A percentile compares a stretch with the other conserved stretches of the same genome.
phyloP scores from a whole-genome alignment of 2,797 vertebrate species.

The Melanotaenia boesemani region DNA sequence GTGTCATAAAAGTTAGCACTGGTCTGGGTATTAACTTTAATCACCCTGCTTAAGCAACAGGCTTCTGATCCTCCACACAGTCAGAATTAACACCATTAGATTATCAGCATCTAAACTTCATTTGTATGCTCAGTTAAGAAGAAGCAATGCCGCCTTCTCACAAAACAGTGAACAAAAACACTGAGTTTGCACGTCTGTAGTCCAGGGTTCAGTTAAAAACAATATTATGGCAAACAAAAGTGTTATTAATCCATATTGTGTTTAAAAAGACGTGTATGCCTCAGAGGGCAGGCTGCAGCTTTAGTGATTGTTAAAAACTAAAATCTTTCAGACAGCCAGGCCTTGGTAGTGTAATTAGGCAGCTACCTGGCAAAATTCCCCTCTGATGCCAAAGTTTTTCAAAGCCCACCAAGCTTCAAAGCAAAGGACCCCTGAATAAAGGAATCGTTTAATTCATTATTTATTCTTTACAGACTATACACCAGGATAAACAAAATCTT shows the following conservation, averaged over 20 bases:
- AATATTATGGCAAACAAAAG: conserved; percentile 50
- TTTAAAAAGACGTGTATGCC: conserved; percentile 53
- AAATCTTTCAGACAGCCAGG: conserved; percentile 52
- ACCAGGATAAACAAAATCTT: conserved; percentile 67
- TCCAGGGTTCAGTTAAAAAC: conserved; percentile 43
- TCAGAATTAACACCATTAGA: conserved; percentile 2
- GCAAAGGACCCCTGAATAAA: conserved; percentile 62
- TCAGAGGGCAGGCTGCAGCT: conserved; percentile 59
- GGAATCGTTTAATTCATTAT: conserved; percentile 69
- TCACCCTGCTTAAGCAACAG: background rate
- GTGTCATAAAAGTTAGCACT: conserved; percentile 16
- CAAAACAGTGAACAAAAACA: conserved; percentile 16
- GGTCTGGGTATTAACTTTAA: conserved; percentile 27
- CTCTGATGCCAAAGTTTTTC: conserved; percentile 69
- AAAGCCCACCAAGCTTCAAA: conserved; percentile 69
- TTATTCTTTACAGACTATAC: conserved; percentile 71
- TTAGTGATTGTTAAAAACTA: conserved; percentile 61
- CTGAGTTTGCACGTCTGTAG: conserved; percentile 3
- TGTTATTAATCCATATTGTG: conserved; percentile 44
- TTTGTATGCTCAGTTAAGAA: conserved; percentile 1
- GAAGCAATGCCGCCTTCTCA: conserved; percentile 22
- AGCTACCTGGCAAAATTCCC: conserved; percentile 68
- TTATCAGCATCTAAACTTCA: conserved; percentile 7
- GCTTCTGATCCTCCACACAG: conserved; percentile 2
- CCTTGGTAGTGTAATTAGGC: conserved; percentile 74